phyloP scores from a whole-genome alignment of 2,888 invertebrate species.

The Ferrisia virgata region DNA sequence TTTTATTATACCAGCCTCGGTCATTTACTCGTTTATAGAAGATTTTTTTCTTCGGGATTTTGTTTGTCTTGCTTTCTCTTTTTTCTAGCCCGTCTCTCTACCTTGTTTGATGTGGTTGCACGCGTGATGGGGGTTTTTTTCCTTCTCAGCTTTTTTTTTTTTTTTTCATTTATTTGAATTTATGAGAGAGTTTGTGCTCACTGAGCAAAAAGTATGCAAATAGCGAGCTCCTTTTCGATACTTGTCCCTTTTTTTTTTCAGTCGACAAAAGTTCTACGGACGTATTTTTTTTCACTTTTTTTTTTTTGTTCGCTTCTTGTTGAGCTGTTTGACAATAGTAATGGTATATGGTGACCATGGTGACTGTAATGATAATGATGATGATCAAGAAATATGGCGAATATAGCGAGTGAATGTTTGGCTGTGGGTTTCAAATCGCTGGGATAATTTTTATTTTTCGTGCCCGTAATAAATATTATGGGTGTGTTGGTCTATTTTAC shows the following conservation, averaged over 20 bases:
- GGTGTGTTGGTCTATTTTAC: too few species aligned
- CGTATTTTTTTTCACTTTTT: too few species aligned
- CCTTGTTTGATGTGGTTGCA: not conserved
- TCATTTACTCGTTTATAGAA: not conserved
- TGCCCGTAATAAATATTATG: too few species aligned
- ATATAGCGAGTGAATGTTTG: too few species aligned
- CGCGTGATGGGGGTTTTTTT: not conserved
- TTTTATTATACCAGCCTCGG: not conserved
- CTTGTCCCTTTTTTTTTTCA: not conserved
- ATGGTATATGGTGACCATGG: too few species aligned
- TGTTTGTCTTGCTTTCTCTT: not conserved
- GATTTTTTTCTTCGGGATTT: not conserved
- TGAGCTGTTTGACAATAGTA: too few species aligned
- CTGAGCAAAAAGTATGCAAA: not conserved
- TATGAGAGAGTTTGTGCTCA: not conserved
- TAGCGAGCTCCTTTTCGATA: not conserved
- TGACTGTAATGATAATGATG: too few species aligned
- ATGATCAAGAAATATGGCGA: too few species aligned
- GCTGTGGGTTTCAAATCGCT: too few species aligned
- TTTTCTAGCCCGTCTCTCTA: not conserved
- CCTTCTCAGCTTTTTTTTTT: not conserved
- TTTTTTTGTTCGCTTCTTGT: too few species aligned
- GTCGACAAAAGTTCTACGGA: too few species aligned
- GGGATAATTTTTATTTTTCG: too few species aligned
- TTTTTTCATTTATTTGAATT: not conserved